Conservation (phyloP, 1,140 invertebrate species). For the Pollicipes pollicipes region DNA sequence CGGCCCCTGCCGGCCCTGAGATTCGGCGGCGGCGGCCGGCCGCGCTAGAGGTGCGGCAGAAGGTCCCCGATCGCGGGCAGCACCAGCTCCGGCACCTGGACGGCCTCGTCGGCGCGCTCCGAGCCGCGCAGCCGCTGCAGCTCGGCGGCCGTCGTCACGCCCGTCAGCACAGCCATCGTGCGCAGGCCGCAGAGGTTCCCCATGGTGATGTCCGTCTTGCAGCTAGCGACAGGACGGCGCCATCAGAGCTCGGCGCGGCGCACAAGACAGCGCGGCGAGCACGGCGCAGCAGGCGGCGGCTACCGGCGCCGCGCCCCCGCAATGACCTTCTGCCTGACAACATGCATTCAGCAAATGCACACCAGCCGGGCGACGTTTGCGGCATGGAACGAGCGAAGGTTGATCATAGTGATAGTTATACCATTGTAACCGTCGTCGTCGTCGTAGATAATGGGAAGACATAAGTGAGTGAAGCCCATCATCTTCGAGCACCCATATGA, state of each 20-base stretch:
- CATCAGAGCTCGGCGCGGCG: too few relatives aligned
- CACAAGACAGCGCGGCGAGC: too few relatives aligned
- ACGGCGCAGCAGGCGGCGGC: too few relatives aligned
- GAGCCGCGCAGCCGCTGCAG: slow-evolving; percentile 36
- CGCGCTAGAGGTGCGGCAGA: slow-evolving; percentile 9
- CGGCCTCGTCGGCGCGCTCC: slow-evolving; percentile 32
- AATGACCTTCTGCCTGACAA: background rate
- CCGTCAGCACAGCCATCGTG: slow-evolving; percentile 64
- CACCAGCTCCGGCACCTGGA: slow-evolving; percentile 57
- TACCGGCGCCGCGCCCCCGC: too few relatives aligned
- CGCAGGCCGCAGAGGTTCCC: slow-evolving; percentile 63
- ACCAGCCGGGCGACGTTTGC: background rate
- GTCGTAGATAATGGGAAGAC: too few relatives aligned
- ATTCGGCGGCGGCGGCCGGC: too few relatives aligned
- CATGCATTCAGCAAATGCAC: slow-evolving; percentile 1
- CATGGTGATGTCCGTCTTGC: slow-evolving; percentile 75
- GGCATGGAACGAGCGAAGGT: background rate
- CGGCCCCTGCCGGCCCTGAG: too few relatives aligned
- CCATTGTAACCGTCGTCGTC: too few relatives aligned
- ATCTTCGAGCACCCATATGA: too few relatives aligned
- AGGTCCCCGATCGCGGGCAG: slow-evolving; percentile 30
- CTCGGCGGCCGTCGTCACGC: slow-evolving; percentile 51
- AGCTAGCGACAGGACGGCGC: slow-evolving; percentile 28
- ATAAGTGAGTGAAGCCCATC: too few relatives aligned
- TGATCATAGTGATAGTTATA: background rate